Base-by-base conservation (phyloP, 1,140 invertebrate species). In the Cyrtorhinus lividipennis region DNA sequence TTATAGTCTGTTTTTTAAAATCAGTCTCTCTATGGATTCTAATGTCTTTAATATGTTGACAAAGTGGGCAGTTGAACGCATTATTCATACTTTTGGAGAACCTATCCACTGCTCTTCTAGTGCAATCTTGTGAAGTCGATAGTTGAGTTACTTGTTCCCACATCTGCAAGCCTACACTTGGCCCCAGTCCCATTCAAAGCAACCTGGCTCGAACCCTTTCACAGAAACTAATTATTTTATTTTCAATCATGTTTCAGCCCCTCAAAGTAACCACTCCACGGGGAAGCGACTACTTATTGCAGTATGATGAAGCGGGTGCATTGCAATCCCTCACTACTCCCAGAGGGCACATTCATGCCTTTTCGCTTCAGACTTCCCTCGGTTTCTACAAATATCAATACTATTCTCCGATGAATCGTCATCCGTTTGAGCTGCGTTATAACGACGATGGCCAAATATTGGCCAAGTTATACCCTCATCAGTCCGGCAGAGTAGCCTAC, bases 381-480 rank as follows among this genome's bases (percentile, higher is more conserved):
- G 92, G 93, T 20, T 92, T 90, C 72, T 93, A 92, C 72, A 92
- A 92, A 70, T 90, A 94, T 69, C 86, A 90, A 69, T 92, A 94
- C 73, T 90, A 86, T 69, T 89, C 90, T 2, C 90, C 91, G 1
- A 88, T 92, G 79, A 90, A 88, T 68, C 79, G 88, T 56, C 87
- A 92, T 78, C 88, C 89, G 0, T 94, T 91, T 70, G 88, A 92
- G 72, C 86, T 94, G 48, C 77, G 92, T 1, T 94, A 92, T 74
- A 92, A 93, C 67, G 91, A 94, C 66, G 83, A 91, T 63, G 89
- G 90, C 0, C 87, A 90, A 70, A 88, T 94, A 38, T 72, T 92
- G 15, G 84, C 90, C 0, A 92, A 92, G 72, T 83, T 92, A 18
- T 90, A 88, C 75, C 92, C 92, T 0, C 88, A 92, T 71, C 88